Base-by-base conservation (phyloP, 2,888 invertebrate species). In the Aphodius granarius region DNA sequence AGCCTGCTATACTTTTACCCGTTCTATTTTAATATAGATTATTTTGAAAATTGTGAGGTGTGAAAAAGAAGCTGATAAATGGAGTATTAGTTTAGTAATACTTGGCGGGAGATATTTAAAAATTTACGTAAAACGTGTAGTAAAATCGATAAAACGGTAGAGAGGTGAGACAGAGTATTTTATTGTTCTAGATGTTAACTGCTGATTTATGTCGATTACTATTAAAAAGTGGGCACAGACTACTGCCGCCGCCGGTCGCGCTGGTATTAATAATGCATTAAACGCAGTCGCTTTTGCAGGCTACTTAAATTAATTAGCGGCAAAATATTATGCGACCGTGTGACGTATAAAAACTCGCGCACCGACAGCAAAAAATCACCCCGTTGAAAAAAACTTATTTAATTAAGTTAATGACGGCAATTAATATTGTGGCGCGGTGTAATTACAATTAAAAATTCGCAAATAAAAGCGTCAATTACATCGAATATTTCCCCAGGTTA, bases 231-330 rank as follows among this genome's bases (percentile, higher is more conserved):
- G 71, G 63, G 15, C 70, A 62, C 23, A 20, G 43, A 43, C 43
- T 43, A 18, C 21, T 17, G 66, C 17, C 63, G 21, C 66, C 74
- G 21, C 19, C 20, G 63, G 63, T 63, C 71, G 22, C 64, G 68
- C 22, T 22, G 21, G 68, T 68, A 73, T 73, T 73, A 73, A 73
- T 73, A 74, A 72, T 74, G 43, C 63, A 71, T 72, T 72, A 74
- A 74, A 63, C 22, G 63, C 63, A 18, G 17, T 71, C 73, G 66
- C 73, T 17, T n/a, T 66, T 66, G 68, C 43, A 66, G 62, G 66
- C 66, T 43, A 73, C 63, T 73, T 73, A 73, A 72, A 72, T 75
- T 75, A 76, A 76, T 76, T 73, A 63, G 43, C 65, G 64, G 73
- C 65, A 73, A 16, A 63, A 75, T 75, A 66, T 72, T 21, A 64